A percentile compares a stretch with the other conserved stretches of the same genome.
These are phyloP conservation scores for Lipotes vexillifer DNA, from an alignment of 2,113 vertebrate species.

Conservation along the genomic window DNA sequence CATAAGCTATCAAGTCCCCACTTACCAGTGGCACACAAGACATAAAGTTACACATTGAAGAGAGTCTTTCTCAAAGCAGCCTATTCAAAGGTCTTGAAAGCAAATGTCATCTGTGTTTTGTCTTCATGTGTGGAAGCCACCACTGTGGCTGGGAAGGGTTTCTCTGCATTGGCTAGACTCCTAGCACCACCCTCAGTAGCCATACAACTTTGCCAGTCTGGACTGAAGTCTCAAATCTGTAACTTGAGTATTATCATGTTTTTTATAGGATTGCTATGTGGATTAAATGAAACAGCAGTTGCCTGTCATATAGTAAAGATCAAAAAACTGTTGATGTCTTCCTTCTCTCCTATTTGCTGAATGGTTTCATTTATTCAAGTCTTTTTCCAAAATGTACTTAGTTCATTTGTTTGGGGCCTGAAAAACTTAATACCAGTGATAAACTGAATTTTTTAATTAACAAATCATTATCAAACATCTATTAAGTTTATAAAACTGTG, in stretches of 20 bases:
- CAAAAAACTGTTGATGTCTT: neutral
- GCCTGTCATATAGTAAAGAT: neutral
- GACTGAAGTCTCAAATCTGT: neutral
- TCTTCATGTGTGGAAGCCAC: neutral
- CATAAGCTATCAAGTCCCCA: fast-evolving
- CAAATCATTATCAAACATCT: neutral
- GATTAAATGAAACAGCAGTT: neutral
- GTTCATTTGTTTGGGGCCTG: neutral
- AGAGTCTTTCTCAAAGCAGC: neutral
- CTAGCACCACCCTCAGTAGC: fast-evolving
- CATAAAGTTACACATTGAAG: fast-evolving
- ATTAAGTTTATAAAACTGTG: neutral
- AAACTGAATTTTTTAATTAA: neutral
- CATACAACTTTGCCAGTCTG: fast-evolving
- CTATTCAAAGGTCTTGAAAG: neutral
- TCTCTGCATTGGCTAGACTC: neutral
- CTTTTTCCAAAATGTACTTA: neutral
- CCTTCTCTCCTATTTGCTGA: too few species aligned
- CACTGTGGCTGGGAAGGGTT: neutral
- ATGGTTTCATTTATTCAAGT: neutral
- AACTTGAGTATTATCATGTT: neutral
- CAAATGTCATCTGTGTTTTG: too few species aligned
- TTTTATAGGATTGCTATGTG: neutral
- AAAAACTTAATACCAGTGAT: neutral
- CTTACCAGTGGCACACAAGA: neutral